Evolutionary conservation across 2,113 vertebrate genomes (phyloP).

Genomic region (Oncorhynchus masou): DNA sequence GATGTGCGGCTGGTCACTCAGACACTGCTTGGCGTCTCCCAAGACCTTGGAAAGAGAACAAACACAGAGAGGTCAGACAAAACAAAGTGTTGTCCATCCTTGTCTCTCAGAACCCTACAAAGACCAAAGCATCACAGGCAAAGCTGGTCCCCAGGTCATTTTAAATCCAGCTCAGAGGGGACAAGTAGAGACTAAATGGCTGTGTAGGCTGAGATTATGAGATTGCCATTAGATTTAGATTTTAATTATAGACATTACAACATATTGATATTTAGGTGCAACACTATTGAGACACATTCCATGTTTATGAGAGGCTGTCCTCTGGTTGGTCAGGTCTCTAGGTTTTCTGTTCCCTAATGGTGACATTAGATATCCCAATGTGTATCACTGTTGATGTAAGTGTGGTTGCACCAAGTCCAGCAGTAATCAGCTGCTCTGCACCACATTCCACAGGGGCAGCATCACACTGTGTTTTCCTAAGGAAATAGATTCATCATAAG

Average conservation of each 20-base stretch:
- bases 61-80: slow-evolving; percentile 65
- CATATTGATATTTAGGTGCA: neutral
- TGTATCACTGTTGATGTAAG: neutral
- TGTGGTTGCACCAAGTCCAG: neutral
- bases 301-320: neutral
- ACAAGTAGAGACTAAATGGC: slow-evolving; percentile 35
- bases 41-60: slow-evolving; percentile 76
- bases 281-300: neutral
- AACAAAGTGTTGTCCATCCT: slow-evolving; percentile 75
- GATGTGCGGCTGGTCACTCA: slow-evolving; percentile 79
- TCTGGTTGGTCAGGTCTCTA: neutral
- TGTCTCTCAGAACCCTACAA: slow-evolving; percentile 38
- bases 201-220: neutral
- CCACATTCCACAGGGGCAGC: slow-evolving; percentile 1
- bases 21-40: slow-evolving; percentile 79
- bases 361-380: neutral
- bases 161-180: slow-evolving; percentile 1
- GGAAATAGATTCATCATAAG: slow-evolving; percentile 12
- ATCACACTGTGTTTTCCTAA: slow-evolving; percentile 6
- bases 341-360: neutral
- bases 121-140: slow-evolving; percentile 20
- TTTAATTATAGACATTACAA: neutral
- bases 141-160: neutral
- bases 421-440: neutral
- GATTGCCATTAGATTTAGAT: neutral